Evolutionary conservation across 1,140 invertebrate genomes (phyloP).

Genomic region (Papilio polyxenes): DNA sequence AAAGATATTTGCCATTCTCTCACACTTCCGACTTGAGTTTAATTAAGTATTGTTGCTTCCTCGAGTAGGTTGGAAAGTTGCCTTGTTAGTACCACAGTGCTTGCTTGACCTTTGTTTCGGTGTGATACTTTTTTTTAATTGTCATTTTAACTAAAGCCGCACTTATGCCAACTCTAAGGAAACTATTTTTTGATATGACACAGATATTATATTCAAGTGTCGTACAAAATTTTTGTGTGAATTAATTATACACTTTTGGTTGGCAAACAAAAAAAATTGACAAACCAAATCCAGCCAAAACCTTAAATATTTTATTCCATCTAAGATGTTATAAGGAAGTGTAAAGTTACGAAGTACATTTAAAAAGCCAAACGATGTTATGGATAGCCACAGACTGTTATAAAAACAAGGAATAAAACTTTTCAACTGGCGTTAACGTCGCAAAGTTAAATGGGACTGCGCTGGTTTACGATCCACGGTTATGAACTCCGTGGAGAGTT

Average conservation of each 20-base stretch:
- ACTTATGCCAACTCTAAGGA: background rate
- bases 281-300: background rate
- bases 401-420: slow-evolving; percentile 32
- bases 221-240: background rate
- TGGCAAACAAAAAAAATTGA: background rate
- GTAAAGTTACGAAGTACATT: background rate
- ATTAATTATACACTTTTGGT: background rate
- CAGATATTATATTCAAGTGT: background rate
- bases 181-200: background rate
- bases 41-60: slow-evolving; percentile 35
- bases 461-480: background rate
- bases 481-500: background rate
- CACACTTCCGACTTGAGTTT: slow-evolving; percentile 23
- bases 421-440: background rate
- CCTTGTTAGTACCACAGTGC: slow-evolving; percentile 8
- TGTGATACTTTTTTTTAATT: slow-evolving; percentile 21
- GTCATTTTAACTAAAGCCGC: background rate
- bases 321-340: background rate
- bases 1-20: slow-evolving; percentile 12
- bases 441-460: slow-evolving; percentile 8
- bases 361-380: slow-evolving; percentile 33
- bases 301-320: background rate
- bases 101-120: slow-evolving; percentile 20
- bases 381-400: slow-evolving; percentile 13
- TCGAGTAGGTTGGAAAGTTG: slow-evolving; percentile 29